Percentiles rank a stretch among this genome's conserved stretches.
phyloP scores from a whole-genome alignment of 2,888 invertebrate genomes.

The Clunio marinus region DNA sequence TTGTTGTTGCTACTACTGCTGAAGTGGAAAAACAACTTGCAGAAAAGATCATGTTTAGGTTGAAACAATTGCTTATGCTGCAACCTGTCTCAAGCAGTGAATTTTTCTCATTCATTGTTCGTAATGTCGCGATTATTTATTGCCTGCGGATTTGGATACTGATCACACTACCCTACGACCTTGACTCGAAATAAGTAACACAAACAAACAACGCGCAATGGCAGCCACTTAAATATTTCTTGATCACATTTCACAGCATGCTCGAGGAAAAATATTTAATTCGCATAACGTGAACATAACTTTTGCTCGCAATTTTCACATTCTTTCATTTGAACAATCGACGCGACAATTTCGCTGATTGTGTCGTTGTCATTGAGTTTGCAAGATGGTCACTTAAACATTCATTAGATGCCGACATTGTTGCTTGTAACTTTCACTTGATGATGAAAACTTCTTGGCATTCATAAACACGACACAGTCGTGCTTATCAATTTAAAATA shows the following conservation, averaged over 20 bases:
- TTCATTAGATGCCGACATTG: too few species aligned
- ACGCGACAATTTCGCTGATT: background rate
- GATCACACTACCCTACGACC: background rate
- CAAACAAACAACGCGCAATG: background rate
- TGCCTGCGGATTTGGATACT: background rate
- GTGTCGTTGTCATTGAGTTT: background rate
- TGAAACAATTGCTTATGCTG: background rate
- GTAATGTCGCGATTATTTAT: background rate
- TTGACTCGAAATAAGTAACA: background rate
- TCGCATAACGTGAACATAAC: background rate
- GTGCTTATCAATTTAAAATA: too few species aligned
- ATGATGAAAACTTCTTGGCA: too few species aligned
- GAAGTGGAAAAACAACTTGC: too few species aligned
- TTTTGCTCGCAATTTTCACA: slow-evolving; percentile 4
- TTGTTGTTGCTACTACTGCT: background rate
- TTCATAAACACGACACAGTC: too few species aligned
- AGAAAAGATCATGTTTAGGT: background rate
- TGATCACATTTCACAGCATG: slow-evolving; percentile 14
- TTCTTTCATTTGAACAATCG: background rate
- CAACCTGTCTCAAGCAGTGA: background rate
- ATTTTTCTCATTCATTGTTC: background rate
- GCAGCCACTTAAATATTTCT: background rate
- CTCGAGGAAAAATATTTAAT: background rate
- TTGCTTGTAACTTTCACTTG: too few species aligned
- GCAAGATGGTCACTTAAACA: too few species aligned